These are phyloP conservation scores for Cheilosia impressa DNA, from an alignment of 2,888 invertebrate genomes.

Conservation along the genomic window DNA sequence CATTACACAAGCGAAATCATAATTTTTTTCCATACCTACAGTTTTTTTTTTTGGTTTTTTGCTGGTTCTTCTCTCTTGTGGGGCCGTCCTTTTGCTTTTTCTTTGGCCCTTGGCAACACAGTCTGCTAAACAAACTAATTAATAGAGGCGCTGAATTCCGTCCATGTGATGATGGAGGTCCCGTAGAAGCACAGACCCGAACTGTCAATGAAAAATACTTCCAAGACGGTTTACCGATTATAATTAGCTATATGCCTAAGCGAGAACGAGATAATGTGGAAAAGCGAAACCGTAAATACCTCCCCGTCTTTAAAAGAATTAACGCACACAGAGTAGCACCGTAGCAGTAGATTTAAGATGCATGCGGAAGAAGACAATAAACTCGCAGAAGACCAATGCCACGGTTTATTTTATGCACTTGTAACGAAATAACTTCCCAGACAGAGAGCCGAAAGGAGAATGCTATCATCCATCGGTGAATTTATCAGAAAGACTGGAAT, in stretches of 20 bases:
- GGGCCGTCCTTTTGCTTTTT: constrained; percentile 6
- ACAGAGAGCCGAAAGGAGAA: too few species aligned
- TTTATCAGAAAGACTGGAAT: too few species aligned
- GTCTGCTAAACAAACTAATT: constrained; percentile 74
- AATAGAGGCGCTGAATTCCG: constrained; percentile 48
- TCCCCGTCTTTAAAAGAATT: constrained; percentile 1
- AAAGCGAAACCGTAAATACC: not conserved
- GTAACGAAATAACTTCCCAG: too few species aligned
- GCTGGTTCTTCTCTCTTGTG: not conserved
- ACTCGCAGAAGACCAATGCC: constrained; percentile 43
- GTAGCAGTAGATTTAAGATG: not conserved
- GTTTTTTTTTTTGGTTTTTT: too few species aligned
- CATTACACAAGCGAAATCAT: constrained; percentile 54
- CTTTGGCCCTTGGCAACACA: constrained; percentile 68
- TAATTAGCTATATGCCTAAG: constrained; percentile 27
- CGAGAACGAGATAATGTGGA: constrained; percentile 20
- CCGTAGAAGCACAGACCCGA: not conserved
- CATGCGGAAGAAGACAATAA: constrained; percentile 63
- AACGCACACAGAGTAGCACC: not conserved
- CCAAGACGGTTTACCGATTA: constrained; percentile 41
- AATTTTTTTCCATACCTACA: constrained; percentile 2
- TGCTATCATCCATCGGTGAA: too few species aligned
- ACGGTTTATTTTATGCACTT: not conserved
- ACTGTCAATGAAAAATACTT: not conserved
- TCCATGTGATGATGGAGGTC: constrained; percentile 58